These are phyloP conservation scores for Akabosia matsudoensis DNA, from an alignment of 1,140 invertebrate species.

Conservation along the genomic window DNA sequence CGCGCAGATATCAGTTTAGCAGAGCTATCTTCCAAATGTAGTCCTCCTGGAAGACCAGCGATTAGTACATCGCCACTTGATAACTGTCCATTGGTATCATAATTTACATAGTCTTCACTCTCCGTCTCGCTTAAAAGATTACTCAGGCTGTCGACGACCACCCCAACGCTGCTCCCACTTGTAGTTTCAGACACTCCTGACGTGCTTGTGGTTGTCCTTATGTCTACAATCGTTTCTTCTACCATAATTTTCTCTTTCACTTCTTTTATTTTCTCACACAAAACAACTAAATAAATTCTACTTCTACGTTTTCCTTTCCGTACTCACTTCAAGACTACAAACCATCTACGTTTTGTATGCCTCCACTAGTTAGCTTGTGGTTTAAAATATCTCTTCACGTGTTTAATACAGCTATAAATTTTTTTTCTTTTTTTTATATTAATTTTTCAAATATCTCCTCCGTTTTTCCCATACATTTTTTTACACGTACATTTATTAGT, in stretches of 20 bases:
- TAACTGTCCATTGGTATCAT: neutral
- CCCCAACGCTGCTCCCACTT: neutral
- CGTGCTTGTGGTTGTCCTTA: constrained; percentile 9
- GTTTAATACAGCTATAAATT: too few relatives aligned
- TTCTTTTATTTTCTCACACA: too few relatives aligned
- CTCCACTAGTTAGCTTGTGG: too few relatives aligned
- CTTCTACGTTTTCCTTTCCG: too few relatives aligned
- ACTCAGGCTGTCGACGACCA: neutral
- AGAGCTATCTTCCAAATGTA: neutral
- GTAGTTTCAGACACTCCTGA: constrained; percentile 9
- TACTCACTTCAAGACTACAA: too few relatives aligned
- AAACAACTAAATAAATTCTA: too few relatives aligned
- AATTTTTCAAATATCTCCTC: too few relatives aligned
- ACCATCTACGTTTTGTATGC: too few relatives aligned
- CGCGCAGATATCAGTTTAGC: neutral
- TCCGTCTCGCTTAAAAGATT: neutral
- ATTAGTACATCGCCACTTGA: neutral
- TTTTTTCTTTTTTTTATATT: too few relatives aligned
- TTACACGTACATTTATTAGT: too few relatives aligned
- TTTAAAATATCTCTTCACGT: too few relatives aligned
- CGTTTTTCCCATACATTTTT: too few relatives aligned
- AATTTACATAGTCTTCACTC: neutral
- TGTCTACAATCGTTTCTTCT: constrained; percentile 17
- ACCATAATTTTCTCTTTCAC: neutral
- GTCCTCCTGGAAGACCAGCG: neutral